Percentiles rank a stretch among this genome's conserved stretches.
phyloP scores from a whole-genome alignment of 1,140 invertebrate genomes.

The Berghia stephanieae region DNA sequence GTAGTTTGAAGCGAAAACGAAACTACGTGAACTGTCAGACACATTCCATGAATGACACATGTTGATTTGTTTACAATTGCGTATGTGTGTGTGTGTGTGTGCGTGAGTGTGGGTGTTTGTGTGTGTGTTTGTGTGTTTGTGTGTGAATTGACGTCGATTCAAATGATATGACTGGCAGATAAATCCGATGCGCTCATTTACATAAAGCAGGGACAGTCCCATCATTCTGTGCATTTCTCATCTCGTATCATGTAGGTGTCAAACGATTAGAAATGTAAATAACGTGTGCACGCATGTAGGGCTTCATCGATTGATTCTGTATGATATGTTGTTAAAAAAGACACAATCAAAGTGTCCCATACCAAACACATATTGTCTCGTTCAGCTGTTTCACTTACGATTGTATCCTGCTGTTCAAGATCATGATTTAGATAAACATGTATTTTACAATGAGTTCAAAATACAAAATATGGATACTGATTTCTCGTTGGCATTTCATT shows the following conservation, averaged over 20 bases:
- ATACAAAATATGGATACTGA: slow-evolving; percentile 23
- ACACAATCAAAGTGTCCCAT: no score
- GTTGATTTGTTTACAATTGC: not conserved
- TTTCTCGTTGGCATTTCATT: no score
- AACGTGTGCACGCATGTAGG: slow-evolving; percentile 10
- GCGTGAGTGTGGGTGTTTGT: slow-evolving; percentile 11
- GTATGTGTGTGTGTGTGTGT: slow-evolving; percentile 5
- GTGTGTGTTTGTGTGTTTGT: slow-evolving; percentile 23
- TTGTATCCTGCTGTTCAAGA: slow-evolving; percentile 17
- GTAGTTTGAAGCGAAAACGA: no score
- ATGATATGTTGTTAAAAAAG: no score
- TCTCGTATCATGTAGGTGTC: not conserved
- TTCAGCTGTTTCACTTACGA: no score
- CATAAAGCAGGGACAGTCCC: no score
- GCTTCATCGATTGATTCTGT: no score
- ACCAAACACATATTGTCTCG: no score
- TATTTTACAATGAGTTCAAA: not conserved
- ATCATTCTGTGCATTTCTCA: not conserved
- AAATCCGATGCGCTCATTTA: no score
- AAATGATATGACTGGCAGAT: no score
- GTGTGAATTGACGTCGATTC: not conserved
- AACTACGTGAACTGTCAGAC: no score
- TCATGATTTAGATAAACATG: slow-evolving; percentile 15
- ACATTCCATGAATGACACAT: not conserved
- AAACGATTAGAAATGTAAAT: not conserved